These are phyloP conservation scores for Chrosomus eos DNA, from an alignment of 2,797 vertebrate species.

Conservation along the genomic window DNA sequence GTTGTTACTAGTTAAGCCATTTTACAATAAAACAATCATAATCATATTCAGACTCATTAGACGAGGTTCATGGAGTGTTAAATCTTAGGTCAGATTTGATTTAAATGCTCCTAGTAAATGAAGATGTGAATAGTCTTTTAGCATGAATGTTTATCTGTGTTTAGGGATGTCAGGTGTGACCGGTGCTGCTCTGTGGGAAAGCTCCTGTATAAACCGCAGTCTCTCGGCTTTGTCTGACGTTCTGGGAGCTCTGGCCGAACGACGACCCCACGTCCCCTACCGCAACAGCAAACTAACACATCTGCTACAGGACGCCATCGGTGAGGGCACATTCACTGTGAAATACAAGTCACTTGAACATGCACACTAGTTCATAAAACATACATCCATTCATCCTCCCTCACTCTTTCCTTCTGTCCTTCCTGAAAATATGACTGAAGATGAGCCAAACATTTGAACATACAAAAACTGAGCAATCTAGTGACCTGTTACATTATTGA, in stretches of 20 bases:
- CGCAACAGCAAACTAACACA: conserved; percentile 89
- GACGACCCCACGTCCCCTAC: conserved; percentile 81
- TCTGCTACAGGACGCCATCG: conserved; percentile 84
- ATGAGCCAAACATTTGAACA: neutral
- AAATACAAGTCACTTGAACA: neutral
- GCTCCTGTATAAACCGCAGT: conserved; percentile 86
- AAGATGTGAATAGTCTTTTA: neutral
- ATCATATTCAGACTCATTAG: neutral
- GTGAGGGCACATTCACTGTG: conserved; percentile 62
- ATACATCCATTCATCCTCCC: neutral
- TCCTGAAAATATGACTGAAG: neutral
- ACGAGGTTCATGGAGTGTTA: neutral
- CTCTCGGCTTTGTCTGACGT: conserved; percentile 85
- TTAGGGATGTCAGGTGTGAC: conserved; percentile 84
- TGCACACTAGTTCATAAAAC: neutral
- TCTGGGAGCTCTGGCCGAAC: conserved; percentile 83
- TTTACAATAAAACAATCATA: neutral
- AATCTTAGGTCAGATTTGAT: neutral
- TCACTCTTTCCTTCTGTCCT: neutral
- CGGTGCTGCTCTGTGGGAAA: conserved; percentile 81
- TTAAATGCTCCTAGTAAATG: neutral
- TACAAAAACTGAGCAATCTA: neutral
- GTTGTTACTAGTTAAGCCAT: neutral
- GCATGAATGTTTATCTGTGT: neutral
- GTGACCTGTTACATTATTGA: neutral